Conservation (phyloP, 2,797 vertebrate genomes). For the Hippoglossus hippoglossus region DNA sequence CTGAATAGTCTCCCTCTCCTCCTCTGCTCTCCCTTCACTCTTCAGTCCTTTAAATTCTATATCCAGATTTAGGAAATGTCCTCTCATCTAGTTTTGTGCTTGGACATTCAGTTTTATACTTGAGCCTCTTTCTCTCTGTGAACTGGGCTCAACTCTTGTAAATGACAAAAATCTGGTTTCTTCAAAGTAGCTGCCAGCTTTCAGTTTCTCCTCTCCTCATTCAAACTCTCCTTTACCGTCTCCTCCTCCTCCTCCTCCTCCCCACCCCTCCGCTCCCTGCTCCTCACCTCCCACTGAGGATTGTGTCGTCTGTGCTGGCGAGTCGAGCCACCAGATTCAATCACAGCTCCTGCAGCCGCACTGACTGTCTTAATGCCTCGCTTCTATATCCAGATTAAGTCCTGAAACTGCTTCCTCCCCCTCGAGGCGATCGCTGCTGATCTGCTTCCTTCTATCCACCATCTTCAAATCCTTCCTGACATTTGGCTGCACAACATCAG, state of each 20-base stretch:
- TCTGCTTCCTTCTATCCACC: slow-evolving; percentile 36
- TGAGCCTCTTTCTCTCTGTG: slow-evolving; percentile 11
- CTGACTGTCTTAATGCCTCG: slow-evolving; percentile 41
- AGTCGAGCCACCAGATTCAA: slow-evolving; percentile 58
- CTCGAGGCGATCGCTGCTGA: slow-evolving; percentile 41
- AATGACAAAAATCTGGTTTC: slow-evolving; percentile 44
- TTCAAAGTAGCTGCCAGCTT: slow-evolving; percentile 44
- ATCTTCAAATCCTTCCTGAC: slow-evolving; percentile 52
- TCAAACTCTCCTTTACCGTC: slow-evolving; percentile 46
- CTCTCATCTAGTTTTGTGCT: slow-evolving; percentile 22
- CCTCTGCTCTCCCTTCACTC: neutral
- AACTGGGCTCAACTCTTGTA: slow-evolving; percentile 11
- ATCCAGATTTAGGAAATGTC: slow-evolving; percentile 4
- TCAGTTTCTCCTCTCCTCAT: slow-evolving; percentile 45
- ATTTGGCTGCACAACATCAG: slow-evolving; percentile 37
- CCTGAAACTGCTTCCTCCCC: slow-evolving; percentile 46
- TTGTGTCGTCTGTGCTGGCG: slow-evolving; percentile 40
- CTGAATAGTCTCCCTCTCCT: neutral
- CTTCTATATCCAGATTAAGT: slow-evolving; percentile 55
- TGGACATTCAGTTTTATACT: slow-evolving; percentile 1
- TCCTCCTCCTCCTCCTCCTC: slow-evolving; percentile 1
- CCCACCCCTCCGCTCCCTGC: neutral
- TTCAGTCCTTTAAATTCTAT: neutral
- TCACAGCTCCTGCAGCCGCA: slow-evolving; percentile 42
- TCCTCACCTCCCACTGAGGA: slow-evolving; percentile 35